Conservation (phyloP, 2,113 vertebrate genomes). For the Maccullochella peelii region DNA sequence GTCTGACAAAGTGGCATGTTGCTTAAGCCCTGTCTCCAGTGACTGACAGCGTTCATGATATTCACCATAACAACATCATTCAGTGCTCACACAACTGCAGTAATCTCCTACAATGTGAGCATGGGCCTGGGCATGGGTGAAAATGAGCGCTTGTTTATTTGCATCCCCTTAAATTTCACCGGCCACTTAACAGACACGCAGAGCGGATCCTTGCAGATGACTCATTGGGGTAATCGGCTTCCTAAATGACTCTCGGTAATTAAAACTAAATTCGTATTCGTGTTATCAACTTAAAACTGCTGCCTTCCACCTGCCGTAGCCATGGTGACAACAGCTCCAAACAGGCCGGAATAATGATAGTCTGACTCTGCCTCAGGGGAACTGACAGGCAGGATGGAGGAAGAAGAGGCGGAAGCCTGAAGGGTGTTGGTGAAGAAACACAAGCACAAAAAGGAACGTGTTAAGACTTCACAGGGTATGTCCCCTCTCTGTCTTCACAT, state of each 20-base stretch:
- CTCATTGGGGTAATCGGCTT: slow-evolving; percentile 69
- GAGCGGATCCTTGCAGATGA: slow-evolving; percentile 54
- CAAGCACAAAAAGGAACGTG: slow-evolving; percentile 18
- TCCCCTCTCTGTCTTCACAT: slow-evolving; percentile 3
- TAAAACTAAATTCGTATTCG: slow-evolving; percentile 74
- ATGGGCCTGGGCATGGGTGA: background rate
- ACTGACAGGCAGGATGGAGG: slow-evolving; percentile 45
- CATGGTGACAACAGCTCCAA: slow-evolving; percentile 69
- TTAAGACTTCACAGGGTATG: slow-evolving; percentile 22
- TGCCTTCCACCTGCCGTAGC: slow-evolving; percentile 72
- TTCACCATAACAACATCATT: slow-evolving; percentile 14
- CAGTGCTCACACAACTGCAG: slow-evolving; percentile 8
- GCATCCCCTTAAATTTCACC: slow-evolving; percentile 65
- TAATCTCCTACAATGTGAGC: slow-evolving; percentile 11
- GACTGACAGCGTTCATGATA: slow-evolving; percentile 14
- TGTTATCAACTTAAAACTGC: slow-evolving; percentile 72
- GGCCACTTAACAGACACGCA: slow-evolving; percentile 66
- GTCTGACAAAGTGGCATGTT: background rate
- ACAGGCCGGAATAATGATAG: slow-evolving; percentile 60
- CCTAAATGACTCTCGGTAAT: slow-evolving; percentile 72
- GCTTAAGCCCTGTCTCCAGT: background rate
- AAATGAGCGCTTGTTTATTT: slow-evolving; percentile 55
- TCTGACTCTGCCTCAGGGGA: slow-evolving; percentile 25
- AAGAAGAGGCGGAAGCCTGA: slow-evolving; percentile 34
- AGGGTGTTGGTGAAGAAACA: slow-evolving; percentile 34